Base-by-base conservation (phyloP, 2,113 vertebrate species). In the Eclectus roratus region DNA sequence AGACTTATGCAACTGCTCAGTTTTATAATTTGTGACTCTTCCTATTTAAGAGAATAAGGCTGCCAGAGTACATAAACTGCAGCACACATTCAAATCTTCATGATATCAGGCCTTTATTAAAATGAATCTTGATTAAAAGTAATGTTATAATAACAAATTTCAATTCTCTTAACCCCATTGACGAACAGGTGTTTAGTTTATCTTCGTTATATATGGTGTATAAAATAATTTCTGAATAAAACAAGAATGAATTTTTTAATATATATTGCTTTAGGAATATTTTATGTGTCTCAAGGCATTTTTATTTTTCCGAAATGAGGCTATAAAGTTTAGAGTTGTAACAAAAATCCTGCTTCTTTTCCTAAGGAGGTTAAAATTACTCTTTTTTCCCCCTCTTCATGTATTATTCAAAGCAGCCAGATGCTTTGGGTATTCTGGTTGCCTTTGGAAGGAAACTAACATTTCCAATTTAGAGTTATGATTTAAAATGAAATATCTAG, bases 401-500 rank as follows among this genome's bases (percentile, higher is more conserved):
- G 64, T 60, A 97, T 97, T 97, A 97, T 97, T 97, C 80, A 98
- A 78, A 96, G 81, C 84, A 95, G 46, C 65, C 96, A 97, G 92
- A 96, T 98, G 96, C 88, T 97, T 94, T 96, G 83, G 88, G 87
- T 95, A 93, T 83, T 96, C 76, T 93, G 64, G 44, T 83, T 94
- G 88, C 85, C 74, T 97, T 96, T 96, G 91, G 88, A 96, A 96
- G 84, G 74, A 53, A 95, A 88, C 37, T 94, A 94, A 72, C 43
- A 50, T 97, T 95, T 95, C 87, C 84, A 89, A 49, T 93, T 95
- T 94, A 91, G 71, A 71, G 47, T 81, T 96, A 77, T 91, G 96
- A 98, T 97, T 97, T 96, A 95, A 96, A 96, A 65, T 95, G 95
- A 98, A 97, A 89, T 97, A 97, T 97, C 82, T 97, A 94, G 94